A percentile compares a stretch with the other conserved stretches of the same genome.
Evolutionary conservation across 2,797 vertebrate species (phyloP).

Genomic region (Podarcis siculus): DNA sequence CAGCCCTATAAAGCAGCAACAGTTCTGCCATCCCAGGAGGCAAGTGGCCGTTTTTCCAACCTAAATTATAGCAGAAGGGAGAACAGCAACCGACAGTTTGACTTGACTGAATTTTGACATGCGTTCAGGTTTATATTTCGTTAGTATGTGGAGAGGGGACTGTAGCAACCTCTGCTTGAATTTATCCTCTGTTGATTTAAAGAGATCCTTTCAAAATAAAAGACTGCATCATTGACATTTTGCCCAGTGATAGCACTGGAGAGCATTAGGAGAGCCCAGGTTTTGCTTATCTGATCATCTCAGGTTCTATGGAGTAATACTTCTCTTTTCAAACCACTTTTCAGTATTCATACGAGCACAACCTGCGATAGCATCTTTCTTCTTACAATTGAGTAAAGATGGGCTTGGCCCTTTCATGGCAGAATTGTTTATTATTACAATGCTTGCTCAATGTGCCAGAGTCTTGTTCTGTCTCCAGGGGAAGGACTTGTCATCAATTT

Average conservation of each 20-base stretch:
- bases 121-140: slow-evolving; percentile 11
- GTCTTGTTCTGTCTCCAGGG: slow-evolving; percentile 42
- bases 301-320: background rate
- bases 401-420: slow-evolving; percentile 13
- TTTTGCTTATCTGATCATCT: slow-evolving; percentile 32
- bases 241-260: slow-evolving; percentile 22
- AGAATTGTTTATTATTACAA: slow-evolving; percentile 19
- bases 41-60: background rate
- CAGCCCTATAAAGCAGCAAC: background rate
- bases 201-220: slow-evolving; percentile 40
- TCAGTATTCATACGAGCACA: background rate
- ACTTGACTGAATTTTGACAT: slow-evolving; percentile 14
- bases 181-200: slow-evolving; percentile 15
- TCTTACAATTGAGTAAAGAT: slow-evolving; percentile 33
- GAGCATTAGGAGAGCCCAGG: background rate
- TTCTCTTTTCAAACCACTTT: slow-evolving; percentile 3
- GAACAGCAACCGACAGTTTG: slow-evolving; percentile 27
- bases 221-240: background rate
- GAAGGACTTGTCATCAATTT: slow-evolving; percentile 31
- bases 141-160: slow-evolving; percentile 30
- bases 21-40: background rate
- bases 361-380: background rate
- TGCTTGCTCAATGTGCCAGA: background rate
- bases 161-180: background rate
- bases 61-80: slow-evolving; percentile 33